phyloP scores from a whole-genome alignment of 2,888 invertebrate species.

The Arge pagana region DNA sequence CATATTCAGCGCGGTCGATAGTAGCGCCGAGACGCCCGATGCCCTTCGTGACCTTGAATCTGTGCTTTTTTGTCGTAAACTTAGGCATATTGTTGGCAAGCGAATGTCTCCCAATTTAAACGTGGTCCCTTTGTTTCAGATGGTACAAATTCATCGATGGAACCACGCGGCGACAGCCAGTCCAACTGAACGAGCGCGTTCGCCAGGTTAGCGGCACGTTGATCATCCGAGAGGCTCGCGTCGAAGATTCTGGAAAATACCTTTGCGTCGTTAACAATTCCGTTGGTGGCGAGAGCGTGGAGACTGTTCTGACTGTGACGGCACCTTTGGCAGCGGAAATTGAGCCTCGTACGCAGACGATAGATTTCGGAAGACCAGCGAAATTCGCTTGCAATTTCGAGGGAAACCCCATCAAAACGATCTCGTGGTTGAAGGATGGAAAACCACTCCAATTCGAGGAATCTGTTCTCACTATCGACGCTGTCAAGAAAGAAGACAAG shows the following conservation, averaged over 20 bases:
- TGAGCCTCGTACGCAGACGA: conserved; percentile 88
- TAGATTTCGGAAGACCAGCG: conserved; percentile 92
- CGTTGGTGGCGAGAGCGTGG: conserved; percentile 91
- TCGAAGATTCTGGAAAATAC: conserved; percentile 93
- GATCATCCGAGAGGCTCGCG: conserved; percentile 87
- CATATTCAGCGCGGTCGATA: conserved; percentile 29
- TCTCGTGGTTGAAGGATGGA: conserved; percentile 93
- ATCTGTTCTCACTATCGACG: conserved; percentile 81
- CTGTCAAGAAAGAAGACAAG: conserved; percentile 91
- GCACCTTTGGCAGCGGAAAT: conserved; percentile 87
- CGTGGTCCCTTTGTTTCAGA: conserved; percentile 79
- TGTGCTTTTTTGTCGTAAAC: conserved; percentile 12
- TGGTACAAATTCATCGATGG: conserved; percentile 95
- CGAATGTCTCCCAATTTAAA: conserved; percentile 12
- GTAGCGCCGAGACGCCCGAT: conserved; percentile 45
- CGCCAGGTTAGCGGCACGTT: conserved; percentile 93
- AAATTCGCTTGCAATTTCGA: conserved; percentile 89
- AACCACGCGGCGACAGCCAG: conserved; percentile 83
- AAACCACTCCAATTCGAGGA: conserved; percentile 83
- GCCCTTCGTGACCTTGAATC: conserved; percentile 33
- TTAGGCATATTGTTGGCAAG: conserved; percentile 17
- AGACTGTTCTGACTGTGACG: conserved; percentile 89
- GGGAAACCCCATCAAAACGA: conserved; percentile 88
- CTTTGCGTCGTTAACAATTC: conserved; percentile 93
- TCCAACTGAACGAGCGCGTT: conserved; percentile 85